These are phyloP conservation scores for Echinometra lucunter DNA, from an alignment of 53 echinoderm and acorn worm genomes.

Conservation along the genomic window DNA sequence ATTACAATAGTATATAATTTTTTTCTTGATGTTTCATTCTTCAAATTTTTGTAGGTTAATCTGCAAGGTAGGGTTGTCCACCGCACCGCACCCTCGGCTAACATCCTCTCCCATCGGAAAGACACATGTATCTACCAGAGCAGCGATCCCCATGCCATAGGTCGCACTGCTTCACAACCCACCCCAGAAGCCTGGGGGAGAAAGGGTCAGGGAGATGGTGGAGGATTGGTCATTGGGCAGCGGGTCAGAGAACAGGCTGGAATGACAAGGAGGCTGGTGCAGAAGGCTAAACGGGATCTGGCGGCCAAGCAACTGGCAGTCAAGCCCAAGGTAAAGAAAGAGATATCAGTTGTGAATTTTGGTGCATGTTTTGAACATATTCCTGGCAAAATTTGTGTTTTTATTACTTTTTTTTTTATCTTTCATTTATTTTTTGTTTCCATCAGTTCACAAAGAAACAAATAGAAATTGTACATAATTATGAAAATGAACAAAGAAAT, in stretches of 20 bases:
- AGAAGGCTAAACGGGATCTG: constrained; percentile 85
- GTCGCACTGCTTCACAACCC: constrained; percentile 38
- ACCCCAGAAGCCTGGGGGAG: constrained; percentile 21
- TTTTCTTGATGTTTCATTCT: background rate
- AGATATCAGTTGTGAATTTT: too few relatives aligned
- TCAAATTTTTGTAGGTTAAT: constrained; percentile 73
- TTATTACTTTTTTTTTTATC: too few relatives aligned
- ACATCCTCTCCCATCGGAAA: constrained; percentile 70
- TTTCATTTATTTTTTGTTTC: too few relatives aligned
- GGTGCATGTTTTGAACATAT: too few relatives aligned
- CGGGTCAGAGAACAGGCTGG: constrained; percentile 78
- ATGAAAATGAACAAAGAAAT: too few relatives aligned
- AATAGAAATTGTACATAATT: too few relatives aligned
- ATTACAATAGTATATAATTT: too few relatives aligned
- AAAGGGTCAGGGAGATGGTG: constrained; percentile 26
- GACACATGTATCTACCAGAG: constrained; percentile 79
- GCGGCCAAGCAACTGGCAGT: constrained; percentile 83
- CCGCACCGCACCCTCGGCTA: constrained; percentile 76
- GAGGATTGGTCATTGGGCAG: background rate
- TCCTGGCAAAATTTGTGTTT: too few relatives aligned
- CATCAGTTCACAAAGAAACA: too few relatives aligned
- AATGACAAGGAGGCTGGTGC: constrained; percentile 76
- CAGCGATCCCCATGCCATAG: constrained; percentile 80
- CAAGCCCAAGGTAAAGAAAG: constrained; percentile 55
- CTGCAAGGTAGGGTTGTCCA: constrained; percentile 82